Conservation (phyloP, 2,113 vertebrate genomes). For the Lophotis ruficrista region DNA sequence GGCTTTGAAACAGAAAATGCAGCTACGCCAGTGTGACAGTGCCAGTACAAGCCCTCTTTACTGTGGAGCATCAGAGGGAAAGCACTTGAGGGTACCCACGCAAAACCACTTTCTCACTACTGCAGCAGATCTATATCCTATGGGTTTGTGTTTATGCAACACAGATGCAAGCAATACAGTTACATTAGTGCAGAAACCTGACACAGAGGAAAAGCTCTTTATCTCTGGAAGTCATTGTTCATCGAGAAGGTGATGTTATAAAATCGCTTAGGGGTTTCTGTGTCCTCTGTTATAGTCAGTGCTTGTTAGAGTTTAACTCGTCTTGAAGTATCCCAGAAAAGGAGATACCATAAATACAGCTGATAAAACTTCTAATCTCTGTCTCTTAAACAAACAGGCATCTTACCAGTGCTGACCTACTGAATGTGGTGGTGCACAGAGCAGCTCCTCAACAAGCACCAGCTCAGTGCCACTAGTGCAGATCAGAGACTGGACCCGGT, state of each 20-base stretch:
- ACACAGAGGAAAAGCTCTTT: background rate
- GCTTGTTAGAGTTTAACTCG: background rate
- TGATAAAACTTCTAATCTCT: background rate
- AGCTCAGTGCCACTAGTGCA: background rate
- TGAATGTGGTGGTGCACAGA: background rate
- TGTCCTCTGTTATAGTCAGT: background rate
- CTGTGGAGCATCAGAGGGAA: background rate
- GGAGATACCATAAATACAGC: background rate
- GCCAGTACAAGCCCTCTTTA: background rate
- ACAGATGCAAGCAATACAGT: background rate
- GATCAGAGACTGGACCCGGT: background rate
- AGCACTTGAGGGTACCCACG: background rate
- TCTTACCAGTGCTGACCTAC: rapidly evolving
- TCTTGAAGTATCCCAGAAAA: background rate
- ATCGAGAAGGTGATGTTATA: background rate
- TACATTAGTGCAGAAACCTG: background rate
- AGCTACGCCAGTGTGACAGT: background rate
- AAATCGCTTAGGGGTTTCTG: background rate
- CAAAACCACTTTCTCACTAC: background rate
- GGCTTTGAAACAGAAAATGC: background rate
- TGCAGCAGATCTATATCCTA: background rate
- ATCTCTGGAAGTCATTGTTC: background rate
- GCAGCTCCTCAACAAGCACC: background rate
- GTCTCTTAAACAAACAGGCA: background rate
- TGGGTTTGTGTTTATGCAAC: background rate